Conservation (phyloP, 2,113 vertebrate genomes). For the Zapus hudsonius region DNA sequence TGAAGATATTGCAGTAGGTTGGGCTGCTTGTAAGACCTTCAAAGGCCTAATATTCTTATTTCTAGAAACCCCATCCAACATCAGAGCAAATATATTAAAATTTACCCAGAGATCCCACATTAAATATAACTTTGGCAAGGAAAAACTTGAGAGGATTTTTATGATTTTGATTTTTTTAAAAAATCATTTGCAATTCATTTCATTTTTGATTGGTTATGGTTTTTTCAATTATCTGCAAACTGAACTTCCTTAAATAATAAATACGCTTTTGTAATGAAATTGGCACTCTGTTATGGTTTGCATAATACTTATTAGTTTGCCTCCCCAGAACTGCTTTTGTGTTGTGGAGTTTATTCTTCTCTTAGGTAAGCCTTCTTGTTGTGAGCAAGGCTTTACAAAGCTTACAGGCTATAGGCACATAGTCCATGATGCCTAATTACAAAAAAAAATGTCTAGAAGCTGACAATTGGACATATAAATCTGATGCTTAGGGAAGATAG, state of each 20-base stretch:
- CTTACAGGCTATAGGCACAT: background rate
- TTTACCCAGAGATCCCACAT: constrained; percentile 38
- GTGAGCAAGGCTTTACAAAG: background rate
- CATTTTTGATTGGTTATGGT: constrained; percentile 29
- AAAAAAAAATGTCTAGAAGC: background rate
- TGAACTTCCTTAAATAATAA: constrained; percentile 36
- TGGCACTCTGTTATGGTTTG: background rate
- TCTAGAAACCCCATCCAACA: constrained; percentile 59
- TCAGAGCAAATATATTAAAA: constrained; percentile 54
- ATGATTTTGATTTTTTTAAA: constrained; percentile 45
- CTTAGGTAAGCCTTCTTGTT: background rate
- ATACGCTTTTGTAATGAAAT: constrained; percentile 31
- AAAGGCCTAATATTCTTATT: constrained; percentile 46
- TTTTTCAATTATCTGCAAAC: constrained; percentile 16
- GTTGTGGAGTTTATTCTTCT: background rate
- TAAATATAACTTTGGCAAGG: constrained; percentile 24
- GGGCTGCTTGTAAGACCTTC: constrained; percentile 44
- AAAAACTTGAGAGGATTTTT: constrained; percentile 25
- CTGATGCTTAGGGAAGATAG: background rate
- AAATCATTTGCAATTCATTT: constrained; percentile 41
- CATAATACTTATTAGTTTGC: background rate
- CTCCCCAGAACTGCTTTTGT: background rate
- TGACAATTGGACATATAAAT: background rate
- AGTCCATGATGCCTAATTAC: background rate
- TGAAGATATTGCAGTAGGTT: constrained; percentile 52